Conservation (phyloP, 1,140 invertebrate genomes). For the Nasonia vitripennis region DNA sequence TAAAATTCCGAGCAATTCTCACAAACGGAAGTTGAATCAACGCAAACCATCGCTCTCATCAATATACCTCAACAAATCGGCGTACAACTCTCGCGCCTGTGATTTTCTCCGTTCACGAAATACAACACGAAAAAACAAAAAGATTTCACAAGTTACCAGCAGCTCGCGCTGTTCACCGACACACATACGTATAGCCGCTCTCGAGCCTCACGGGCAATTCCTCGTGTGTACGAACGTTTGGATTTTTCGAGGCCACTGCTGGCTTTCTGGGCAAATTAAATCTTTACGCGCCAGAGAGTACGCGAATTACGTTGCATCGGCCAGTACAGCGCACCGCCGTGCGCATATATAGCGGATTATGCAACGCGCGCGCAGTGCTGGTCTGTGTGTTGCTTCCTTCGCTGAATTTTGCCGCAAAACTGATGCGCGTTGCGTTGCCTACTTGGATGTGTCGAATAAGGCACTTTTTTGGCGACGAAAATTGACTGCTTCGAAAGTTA, state of each 20-base stretch:
- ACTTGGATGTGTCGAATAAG: no score
- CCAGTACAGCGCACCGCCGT: background rate
- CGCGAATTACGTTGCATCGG: slow-evolving; percentile 37
- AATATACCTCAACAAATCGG: no score
- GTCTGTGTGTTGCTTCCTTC: background rate
- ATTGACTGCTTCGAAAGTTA: no score
- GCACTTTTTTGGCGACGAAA: no score
- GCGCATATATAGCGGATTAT: slow-evolving; percentile 41
- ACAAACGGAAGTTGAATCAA: no score
- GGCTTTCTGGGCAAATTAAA: slow-evolving; percentile 45
- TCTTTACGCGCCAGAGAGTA: slow-evolving; percentile 50
- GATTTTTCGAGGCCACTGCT: slow-evolving; percentile 36
- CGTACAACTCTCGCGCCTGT: background rate
- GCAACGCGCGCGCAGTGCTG: slow-evolving; percentile 23
- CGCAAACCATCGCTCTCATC: no score
- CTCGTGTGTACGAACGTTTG: slow-evolving; percentile 13
- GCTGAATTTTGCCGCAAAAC: background rate
- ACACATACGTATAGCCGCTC: background rate
- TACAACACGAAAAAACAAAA: background rate
- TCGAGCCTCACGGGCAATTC: slow-evolving; percentile 10
- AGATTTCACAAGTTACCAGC: slow-evolving; percentile 12
- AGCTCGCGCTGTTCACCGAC: background rate
- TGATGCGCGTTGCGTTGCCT: background rate
- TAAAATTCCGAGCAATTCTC: no score
- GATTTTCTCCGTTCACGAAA: slow-evolving; percentile 2